Base-by-base conservation (phyloP, 1,140 invertebrate genomes). In the Pollicipes pollicipes region DNA sequence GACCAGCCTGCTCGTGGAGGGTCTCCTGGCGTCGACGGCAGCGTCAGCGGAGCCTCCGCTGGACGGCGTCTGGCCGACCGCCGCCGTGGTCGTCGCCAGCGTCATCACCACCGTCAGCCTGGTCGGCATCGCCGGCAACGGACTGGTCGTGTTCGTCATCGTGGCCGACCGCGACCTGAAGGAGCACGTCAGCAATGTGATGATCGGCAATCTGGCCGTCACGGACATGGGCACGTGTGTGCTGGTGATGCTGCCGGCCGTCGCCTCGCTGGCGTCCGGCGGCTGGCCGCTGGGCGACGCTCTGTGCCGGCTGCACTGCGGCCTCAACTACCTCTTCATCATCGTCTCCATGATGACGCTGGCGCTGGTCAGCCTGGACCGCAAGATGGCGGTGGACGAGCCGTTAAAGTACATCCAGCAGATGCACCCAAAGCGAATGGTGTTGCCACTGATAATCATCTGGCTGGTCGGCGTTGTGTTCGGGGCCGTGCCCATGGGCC, bases 241-340 rank as follows among this genome's bases (percentile, higher is more conserved):
- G 0, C 30, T 78, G 13, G 77, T 81, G 24, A 80, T 81, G 78
- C 17, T 75, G 16, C 76, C 75, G 31, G 73, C 77, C 3, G 72
- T 78, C 4, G 64, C 75, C 0, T 70, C 76, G 0, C 26, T 79
- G 13, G 64, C 75, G 0, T 28, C 70, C 0, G 78, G 80, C 70
- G 30, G 35, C 27, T 77, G 76, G 77, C 64, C 68, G 0, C 30
- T 80, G 17, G 80, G 85, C 16, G 74, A 79, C 67, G 84, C 80
- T 69, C 83, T 78, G 24, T 86, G 86, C 78, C 84, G 85, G 1
- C 81, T 83, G 13, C 75, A 86, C 30, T 78, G 83, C 6, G 74
- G 85, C 0, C 84, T 86, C 74, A 84, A 84, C 75, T 82, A 85
- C 31, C 73, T 85, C 32, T 76, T 83, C 6, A 82, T 83, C 72